phyloP scores from a whole-genome alignment of 2,888 invertebrate species.

The Epiblema foenella region DNA sequence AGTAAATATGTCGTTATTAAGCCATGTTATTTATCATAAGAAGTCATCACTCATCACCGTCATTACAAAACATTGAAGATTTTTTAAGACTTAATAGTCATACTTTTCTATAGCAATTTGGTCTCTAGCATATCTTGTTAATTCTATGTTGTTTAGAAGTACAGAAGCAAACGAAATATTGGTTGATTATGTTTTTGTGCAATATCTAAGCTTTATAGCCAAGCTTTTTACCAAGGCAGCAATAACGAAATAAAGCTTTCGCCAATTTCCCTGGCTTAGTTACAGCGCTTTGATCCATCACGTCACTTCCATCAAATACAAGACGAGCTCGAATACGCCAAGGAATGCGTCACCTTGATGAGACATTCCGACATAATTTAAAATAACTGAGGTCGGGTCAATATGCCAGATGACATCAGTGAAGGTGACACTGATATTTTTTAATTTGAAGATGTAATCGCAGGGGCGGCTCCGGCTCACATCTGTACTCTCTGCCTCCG shows the following conservation, averaged over 20 bases:
- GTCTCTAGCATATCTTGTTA: constrained; percentile 15
- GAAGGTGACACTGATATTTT: constrained; percentile 10
- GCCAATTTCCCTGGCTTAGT: constrained; percentile 25
- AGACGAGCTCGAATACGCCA: constrained; percentile 26
- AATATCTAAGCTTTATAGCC: constrained; percentile 8
- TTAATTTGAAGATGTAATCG: constrained; percentile 49
- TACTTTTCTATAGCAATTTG: constrained; percentile 24
- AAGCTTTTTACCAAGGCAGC: background rate
- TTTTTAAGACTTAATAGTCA: background rate
- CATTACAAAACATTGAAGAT: background rate
- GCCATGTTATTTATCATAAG: background rate
- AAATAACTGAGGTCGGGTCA: constrained; percentile 36
- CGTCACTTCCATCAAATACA: constrained; percentile 24
- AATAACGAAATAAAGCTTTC: constrained; percentile 20
- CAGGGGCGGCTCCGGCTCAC: constrained; percentile 79
- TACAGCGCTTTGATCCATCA: constrained; percentile 20
- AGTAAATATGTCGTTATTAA: too few species aligned
- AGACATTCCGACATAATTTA: constrained; percentile 21
- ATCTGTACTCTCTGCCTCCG: constrained; percentile 77
- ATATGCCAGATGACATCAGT: constrained; percentile 8
- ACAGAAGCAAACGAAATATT: background rate
- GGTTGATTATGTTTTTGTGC: background rate
- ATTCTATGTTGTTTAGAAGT: background rate
- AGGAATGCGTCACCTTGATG: constrained; percentile 37
- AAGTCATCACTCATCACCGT: background rate